Evolutionary conservation across 2,888 invertebrate genomes (phyloP), one percentile per base, ranked within the genome.

Genomic region (Drosophila kokeensis): DNA sequence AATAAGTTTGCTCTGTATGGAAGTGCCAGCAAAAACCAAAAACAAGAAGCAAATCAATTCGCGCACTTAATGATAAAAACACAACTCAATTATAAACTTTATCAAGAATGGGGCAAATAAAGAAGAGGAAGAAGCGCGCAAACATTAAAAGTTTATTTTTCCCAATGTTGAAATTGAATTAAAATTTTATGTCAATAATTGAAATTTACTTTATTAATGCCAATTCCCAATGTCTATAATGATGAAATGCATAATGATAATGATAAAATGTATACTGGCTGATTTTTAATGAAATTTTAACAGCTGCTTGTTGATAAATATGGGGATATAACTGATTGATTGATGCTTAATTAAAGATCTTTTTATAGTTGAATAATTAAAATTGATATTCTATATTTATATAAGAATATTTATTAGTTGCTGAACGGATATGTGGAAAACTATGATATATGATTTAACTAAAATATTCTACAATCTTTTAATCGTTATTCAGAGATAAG

Each of bases 11-110:
- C 87, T 77, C 62, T 68, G 58, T 54, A 38, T 69, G 69, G 52
- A 53, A 80, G 50, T 21, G 24, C 32, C 73, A 76, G 58, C 40
- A 68, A 59, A 40, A 74, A 55, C 50, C 48, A 60, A 59, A 63
- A 67, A 62, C 59, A 54, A 49, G 61, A 62, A 60, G 81, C 73
- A 88, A 85, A 89, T 87, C 89, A 87, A 87, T 87, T 87, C 89
- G 75, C 89, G 69, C 87, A 87, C 89, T 85, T 89, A 89, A 85
- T 85, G 74, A 85, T 89, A 89, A 83, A 88, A 79, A 89, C 89
- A 85, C 89, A 81, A 85, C 89, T 85, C 87, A 85, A 85, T 85
- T 85, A 85, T 85, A 83, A 89, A 87, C 73, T 87, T 89, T 89
- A 85, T 85, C 89, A 68, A 54, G 50, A 30, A 50, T 67, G 68